Evolutionary conservation across 1,140 invertebrate species (phyloP), one percentile per base, ranked within the genome.

Genomic region (Dryas iulia): DNA sequence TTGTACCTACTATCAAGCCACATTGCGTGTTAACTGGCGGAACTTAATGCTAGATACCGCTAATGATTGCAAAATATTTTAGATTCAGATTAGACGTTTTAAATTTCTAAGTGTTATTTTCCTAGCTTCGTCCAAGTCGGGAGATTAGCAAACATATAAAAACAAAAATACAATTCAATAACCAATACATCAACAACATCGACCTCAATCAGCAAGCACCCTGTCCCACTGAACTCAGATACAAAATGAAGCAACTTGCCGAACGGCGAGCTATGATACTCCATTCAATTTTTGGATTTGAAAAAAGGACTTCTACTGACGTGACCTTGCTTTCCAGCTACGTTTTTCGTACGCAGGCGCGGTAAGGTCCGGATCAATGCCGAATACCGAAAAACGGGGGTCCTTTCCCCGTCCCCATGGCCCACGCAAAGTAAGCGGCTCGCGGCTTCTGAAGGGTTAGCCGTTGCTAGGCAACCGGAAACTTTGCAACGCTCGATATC

Each of bases 311-410:
- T 82, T 82, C 71, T 82, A 88, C 84, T 84, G 84, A 83, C 81
- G 84, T 90, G 86, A 89, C 88, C 86, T 90, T 89, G 87, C 82
- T 80, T 82, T 79, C 81, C 75, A 78, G 77, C 74, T 82, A 84
- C 85, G 87, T 90, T 87, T 89, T 89, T 90, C 81, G 83, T 85
- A 88, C 88, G 88, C 88, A 89, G 85, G 87, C 87, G 87, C 86
- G 86, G 59, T 86, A 63, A 74, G 67, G 78, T 77, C 59, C 75
- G 81, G 86, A 90, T 90, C 86, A 86, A 89, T 89, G 88, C 84
- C 88, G 84, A 86, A 89, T 89, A 86, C 84, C 88, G 84, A 90
- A 90, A 90, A 89, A 89, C 86, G 81, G 83, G 81, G 84, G 79
- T 72, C 73, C n/a, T n/a, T n/a, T n/a, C n/a, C 39, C 69, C 78